These are phyloP conservation scores for Netelia fuscicornis DNA, from an alignment of 2,888 invertebrate genomes.

Conservation along the genomic window DNA sequence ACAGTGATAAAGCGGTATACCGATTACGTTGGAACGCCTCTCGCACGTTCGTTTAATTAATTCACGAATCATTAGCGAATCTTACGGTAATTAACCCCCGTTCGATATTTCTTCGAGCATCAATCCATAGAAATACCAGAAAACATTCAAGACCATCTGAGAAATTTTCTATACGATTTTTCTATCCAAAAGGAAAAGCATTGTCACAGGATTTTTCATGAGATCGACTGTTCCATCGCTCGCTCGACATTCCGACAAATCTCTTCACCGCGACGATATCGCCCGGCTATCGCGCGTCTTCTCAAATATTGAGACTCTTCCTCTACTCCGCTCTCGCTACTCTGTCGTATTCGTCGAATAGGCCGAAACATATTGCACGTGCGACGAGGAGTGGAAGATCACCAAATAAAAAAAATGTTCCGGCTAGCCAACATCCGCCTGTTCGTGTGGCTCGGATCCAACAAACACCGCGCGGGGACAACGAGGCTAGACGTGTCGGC, in stretches of 20 bases:
- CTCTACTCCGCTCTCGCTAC: constrained; percentile 59
- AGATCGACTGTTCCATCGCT: neutral
- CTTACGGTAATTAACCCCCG: too few species aligned
- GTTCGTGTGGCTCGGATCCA: constrained; percentile 46
- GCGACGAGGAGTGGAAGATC: constrained; percentile 50
- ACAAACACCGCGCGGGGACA: constrained; percentile 11
- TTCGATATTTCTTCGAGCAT: too few species aligned
- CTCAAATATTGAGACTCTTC: constrained; percentile 82
- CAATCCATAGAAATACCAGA: too few species aligned
- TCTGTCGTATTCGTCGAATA: constrained; percentile 38
- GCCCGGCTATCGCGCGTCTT: constrained; percentile 79
- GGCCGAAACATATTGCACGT: constrained; percentile 67
- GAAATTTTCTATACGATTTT: too few species aligned
- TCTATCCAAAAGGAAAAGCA: too few species aligned
- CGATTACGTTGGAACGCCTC: neutral
- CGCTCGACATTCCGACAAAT: neutral
- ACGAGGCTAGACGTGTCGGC: constrained; percentile 2
- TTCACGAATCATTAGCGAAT: neutral
- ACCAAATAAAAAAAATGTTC: neutral
- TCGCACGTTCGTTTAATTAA: neutral
- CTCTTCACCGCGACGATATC: constrained; percentile 60
- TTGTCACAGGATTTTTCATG: neutral
- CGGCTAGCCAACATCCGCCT: neutral
- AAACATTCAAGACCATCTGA: too few species aligned
- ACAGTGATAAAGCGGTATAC: neutral